These are phyloP conservation scores for Pheucticus melanocephalus DNA, from an alignment of 2,113 vertebrate genomes.

Conservation along the genomic window DNA sequence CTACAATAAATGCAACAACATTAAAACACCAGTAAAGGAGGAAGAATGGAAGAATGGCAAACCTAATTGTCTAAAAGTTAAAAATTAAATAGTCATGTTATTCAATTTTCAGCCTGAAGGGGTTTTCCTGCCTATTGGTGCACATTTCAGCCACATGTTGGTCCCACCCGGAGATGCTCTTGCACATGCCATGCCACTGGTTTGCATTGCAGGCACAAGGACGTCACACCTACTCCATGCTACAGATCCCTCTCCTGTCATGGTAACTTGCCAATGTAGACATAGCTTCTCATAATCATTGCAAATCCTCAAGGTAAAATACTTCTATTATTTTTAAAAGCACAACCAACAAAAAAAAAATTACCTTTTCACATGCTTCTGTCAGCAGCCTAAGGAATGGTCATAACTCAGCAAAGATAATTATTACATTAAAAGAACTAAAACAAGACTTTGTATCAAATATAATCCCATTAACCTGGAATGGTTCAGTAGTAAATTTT, in stretches of 20 bases:
- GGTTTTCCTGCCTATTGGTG: fast-evolving
- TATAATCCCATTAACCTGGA: background rate
- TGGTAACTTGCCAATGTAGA: background rate
- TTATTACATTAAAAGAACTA: background rate
- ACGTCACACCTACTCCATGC: fast-evolving
- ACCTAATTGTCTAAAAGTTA: background rate
- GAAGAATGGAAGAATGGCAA: background rate
- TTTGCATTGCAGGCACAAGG: fast-evolving
- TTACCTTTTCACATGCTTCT: background rate
- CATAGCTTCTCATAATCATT: background rate
- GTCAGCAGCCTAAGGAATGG: background rate
- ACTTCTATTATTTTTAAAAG: background rate
- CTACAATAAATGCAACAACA: background rate
- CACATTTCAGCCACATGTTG: fast-evolving
- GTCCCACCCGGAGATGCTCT: background rate
- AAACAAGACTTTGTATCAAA: background rate
- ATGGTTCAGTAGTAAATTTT: background rate
- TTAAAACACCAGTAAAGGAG: background rate
- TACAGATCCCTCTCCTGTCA: background rate
- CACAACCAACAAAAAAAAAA: background rate
- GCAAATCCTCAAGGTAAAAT: background rate
- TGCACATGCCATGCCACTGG: background rate
- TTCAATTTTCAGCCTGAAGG: background rate
- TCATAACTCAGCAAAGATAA: background rate
- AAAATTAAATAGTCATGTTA: background rate